phyloP scores from a whole-genome alignment of 2,888 invertebrate species.

The Caenorhabditis sp. region DNA sequence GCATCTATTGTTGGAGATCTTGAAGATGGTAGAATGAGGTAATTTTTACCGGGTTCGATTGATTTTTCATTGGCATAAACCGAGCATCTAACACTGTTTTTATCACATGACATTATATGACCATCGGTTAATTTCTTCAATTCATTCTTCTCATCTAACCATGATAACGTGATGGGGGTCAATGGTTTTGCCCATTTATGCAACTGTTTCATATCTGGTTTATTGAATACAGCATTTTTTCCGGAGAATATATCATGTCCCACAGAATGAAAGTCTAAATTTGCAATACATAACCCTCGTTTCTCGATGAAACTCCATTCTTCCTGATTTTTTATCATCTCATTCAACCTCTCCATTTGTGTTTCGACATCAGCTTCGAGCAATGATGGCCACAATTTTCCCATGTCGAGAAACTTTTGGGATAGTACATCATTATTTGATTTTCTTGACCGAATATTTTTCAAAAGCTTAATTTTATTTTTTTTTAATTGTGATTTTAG shows the following conservation, averaged over 20 bases:
- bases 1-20: conserved; percentile 8
- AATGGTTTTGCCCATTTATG: conserved; percentile 2
- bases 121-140: conserved; percentile 15
- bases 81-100: neutral
- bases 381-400: conserved; percentile 19
- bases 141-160: neutral
- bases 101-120: neutral
- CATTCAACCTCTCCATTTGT: conserved; percentile 11
- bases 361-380: conserved; percentile 16
- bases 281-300: conserved; percentile 19
- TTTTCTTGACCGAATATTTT: neutral
- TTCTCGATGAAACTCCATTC: conserved; percentile 24
- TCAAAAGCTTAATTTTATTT: neutral
- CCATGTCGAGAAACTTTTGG: conserved; percentile 19
- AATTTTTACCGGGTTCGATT: neutral
- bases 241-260: neutral
- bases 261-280: neutral
- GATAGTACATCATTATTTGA: conserved; percentile 20
- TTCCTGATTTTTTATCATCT: neutral
- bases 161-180: conserved; percentile 10
- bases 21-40: conserved; percentile 19
- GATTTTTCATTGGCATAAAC: neutral
- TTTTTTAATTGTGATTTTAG: neutral
- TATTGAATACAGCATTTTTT: neutral
- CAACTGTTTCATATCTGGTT: neutral